Percentiles rank a stretch among this genome's conserved stretches.
Conservation (phyloP, 1,140 invertebrate genomes). For the Hetaerina americana region DNA sequence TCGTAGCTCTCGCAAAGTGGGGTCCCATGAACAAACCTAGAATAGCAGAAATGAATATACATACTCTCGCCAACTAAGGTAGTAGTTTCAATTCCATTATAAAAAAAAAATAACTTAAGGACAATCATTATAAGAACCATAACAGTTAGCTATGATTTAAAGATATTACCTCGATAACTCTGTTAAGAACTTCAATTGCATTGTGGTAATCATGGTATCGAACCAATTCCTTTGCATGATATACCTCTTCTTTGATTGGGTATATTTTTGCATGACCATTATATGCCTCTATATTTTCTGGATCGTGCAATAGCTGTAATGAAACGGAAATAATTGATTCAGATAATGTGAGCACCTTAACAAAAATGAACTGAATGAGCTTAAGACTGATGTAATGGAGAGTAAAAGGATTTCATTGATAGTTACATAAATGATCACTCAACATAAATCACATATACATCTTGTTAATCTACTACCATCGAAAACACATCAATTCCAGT, state of each 20-base stretch:
- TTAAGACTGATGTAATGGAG: too few relatives aligned
- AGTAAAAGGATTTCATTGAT: too few relatives aligned
- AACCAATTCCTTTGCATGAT: conserved; percentile 51
- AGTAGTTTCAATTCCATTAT: background rate
- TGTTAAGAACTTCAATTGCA: conserved; percentile 55
- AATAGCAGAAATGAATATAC: too few relatives aligned
- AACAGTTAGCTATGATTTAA: too few relatives aligned
- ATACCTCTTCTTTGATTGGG: conserved; percentile 48
- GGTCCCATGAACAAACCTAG: conserved; percentile 72
- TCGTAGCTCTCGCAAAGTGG: conserved; percentile 66
- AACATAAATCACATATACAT: too few relatives aligned
- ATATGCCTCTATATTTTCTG: conserved; percentile 61
- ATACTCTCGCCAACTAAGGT: too few relatives aligned
- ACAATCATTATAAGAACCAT: too few relatives aligned
- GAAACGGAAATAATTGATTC: conserved; percentile 14
- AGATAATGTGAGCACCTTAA: too few relatives aligned
- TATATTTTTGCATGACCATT: conserved; percentile 48
- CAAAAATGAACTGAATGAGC: too few relatives aligned
- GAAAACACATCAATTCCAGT: too few relatives aligned
- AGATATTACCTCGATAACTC: conserved; percentile 65
- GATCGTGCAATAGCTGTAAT: conserved; percentile 56
- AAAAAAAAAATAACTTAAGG: conserved; percentile 6
- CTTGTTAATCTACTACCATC: too few relatives aligned
- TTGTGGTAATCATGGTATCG: conserved; percentile 48
- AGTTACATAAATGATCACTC: too few relatives aligned